A percentile compares a stretch with the other conserved stretches of the same genome.
Conservation (phyloP, 2,888 invertebrate genomes). For the Nephrotoma flavescens region DNA sequence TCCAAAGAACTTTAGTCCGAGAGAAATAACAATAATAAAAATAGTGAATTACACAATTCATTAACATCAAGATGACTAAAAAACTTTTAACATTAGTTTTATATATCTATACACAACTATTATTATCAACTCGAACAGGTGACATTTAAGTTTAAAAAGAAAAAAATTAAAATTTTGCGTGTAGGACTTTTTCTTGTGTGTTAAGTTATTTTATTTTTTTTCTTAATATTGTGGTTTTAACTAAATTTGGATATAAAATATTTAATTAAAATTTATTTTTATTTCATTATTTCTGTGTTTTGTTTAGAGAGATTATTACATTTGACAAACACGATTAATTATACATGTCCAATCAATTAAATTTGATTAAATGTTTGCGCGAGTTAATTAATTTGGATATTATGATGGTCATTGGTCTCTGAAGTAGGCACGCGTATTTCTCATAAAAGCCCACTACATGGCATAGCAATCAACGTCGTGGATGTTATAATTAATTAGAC, state of each 20-base stretch:
- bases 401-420: not conserved
- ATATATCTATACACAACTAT: not conserved
- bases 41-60: not conserved
- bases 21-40: not conserved
- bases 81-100: not conserved
- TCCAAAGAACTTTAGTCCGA: not conserved
- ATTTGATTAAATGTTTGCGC: not conserved
- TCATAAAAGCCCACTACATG: not conserved
- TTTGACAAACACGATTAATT: not conserved
- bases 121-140: not conserved
- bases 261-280: not conserved
- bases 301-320: not conserved
- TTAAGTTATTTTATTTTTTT: not conserved
- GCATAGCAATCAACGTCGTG: no score
- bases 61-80: not conserved
- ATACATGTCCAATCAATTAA: not conserved
- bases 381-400: not conserved
- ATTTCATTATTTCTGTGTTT: not conserved
- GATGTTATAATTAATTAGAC: no score
- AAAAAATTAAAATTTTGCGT: not conserved
- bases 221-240: not conserved
- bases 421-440: not conserved
- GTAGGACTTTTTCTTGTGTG: not conserved
- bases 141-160: not conserved
- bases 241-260: not conserved